phyloP scores from a whole-genome alignment of 2,888 invertebrate species.

The Dorcus parallelipipedus region DNA sequence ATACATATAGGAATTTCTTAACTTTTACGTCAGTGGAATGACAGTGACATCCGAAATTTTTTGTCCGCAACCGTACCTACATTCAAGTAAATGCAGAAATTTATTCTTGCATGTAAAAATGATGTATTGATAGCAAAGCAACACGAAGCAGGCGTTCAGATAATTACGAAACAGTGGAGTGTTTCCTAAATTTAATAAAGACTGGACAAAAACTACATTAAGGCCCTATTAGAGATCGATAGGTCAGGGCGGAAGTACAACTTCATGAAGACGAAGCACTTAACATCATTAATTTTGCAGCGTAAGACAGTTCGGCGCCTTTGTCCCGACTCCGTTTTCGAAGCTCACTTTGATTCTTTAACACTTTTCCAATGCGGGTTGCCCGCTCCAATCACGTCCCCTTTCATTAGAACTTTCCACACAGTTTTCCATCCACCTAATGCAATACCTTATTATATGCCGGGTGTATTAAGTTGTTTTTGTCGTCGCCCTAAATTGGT shows the following conservation, averaged over 20 bases:
- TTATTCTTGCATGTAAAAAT: background rate
- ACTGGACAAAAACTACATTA: background rate
- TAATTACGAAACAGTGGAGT: background rate
- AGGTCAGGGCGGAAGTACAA: background rate
- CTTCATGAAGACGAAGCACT: constrained; percentile 16
- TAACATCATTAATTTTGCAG: constrained; percentile 36
- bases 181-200: constrained; percentile 16
- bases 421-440: too few species aligned
- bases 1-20: too few species aligned
- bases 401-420: too few species aligned
- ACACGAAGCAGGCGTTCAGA: background rate
- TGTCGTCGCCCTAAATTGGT: background rate
- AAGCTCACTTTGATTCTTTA: background rate
- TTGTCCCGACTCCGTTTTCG: background rate
- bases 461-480: too few species aligned
- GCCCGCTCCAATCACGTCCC: too few species aligned
- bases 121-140: background rate
- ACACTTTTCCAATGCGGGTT: background rate
- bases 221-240: background rate
- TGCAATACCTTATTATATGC: too few species aligned
- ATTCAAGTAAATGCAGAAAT: too few species aligned
- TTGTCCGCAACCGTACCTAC: too few species aligned
- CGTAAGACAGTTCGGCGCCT: constrained; percentile 17
- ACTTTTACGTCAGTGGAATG: too few species aligned
- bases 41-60: too few species aligned